These are phyloP conservation scores for Lontra canadensis DNA, from an alignment of 2,113 vertebrate genomes.

Conservation along the genomic window DNA sequence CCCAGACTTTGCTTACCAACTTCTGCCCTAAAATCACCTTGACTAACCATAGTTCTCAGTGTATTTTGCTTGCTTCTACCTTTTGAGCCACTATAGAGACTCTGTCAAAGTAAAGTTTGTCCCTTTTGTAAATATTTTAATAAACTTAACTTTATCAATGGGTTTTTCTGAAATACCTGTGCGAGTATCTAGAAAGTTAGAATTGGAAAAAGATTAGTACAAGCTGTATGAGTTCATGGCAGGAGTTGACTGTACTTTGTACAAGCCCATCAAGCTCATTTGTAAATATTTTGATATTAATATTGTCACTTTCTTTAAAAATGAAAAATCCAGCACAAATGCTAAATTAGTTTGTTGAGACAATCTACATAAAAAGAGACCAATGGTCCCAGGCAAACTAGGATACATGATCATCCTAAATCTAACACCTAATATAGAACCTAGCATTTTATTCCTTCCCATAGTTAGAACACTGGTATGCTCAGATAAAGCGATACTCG, in stretches of 20 bases:
- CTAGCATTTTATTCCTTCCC: not conserved
- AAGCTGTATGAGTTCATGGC: not conserved
- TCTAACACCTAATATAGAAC: not conserved
- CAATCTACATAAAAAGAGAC: not conserved
- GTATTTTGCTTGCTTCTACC: not conserved
- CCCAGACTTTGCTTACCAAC: not conserved
- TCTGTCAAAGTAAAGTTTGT: not conserved
- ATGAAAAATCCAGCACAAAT: not conserved
- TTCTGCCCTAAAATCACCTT: not conserved
- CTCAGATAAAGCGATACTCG: not conserved
- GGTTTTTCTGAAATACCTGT: not conserved
- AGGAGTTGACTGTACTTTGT: not conserved
- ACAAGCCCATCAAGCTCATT: not conserved
- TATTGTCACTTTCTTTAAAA: not conserved
- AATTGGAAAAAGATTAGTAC: not conserved
- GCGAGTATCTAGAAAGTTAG: not conserved
- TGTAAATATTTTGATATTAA: not conserved
- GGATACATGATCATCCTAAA: not conserved
- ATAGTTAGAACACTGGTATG: not conserved
- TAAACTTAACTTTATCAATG: not conserved
- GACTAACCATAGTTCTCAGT: not conserved
- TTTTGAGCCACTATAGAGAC: not conserved
- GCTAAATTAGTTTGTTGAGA: not conserved
- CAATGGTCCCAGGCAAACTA: not conserved
- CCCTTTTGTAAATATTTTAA: not conserved